Conservation (phyloP, 2,888 invertebrate genomes). For the Caenorhabditis zanzibari region DNA sequence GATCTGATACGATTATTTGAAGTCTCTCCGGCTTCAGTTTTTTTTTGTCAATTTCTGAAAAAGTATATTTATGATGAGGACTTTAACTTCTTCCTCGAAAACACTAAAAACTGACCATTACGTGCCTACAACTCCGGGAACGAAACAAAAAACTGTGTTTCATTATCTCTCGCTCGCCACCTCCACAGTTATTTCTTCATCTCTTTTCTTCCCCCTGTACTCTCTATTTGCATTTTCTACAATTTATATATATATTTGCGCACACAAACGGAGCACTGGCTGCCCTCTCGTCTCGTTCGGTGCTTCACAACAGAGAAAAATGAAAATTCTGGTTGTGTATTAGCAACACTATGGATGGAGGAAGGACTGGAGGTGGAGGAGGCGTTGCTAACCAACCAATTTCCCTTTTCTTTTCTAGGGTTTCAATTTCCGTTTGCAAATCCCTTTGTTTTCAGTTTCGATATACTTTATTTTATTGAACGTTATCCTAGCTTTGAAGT, state of each 20-base stretch:
- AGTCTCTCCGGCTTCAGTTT: too few relatives aligned
- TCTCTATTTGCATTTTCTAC: slow-evolving; percentile 51
- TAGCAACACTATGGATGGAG: slow-evolving; percentile 22
- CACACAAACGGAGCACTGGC: slow-evolving; percentile 14
- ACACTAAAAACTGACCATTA: slow-evolving; percentile 19
- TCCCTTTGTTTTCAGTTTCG: neutral
- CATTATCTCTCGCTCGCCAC: neutral
- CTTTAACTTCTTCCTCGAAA: too few relatives aligned
- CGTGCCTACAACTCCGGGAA: slow-evolving; percentile 5
- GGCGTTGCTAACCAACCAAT: slow-evolving; percentile 43
- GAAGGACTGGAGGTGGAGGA: neutral
- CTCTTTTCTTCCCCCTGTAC: neutral
- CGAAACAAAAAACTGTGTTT: slow-evolving; percentile 9
- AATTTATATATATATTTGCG: slow-evolving; percentile 46
- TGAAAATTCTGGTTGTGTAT: slow-evolving; percentile 26
- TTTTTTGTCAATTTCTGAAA: too few relatives aligned
- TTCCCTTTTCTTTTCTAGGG: slow-evolving; percentile 7
- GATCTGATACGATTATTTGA: too few relatives aligned
- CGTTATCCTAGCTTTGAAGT: neutral
- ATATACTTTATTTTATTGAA: neutral
- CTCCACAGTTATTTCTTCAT: neutral
- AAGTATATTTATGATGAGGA: too few relatives aligned
- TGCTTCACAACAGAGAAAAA: slow-evolving; percentile 28
- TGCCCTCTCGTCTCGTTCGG: slow-evolving; percentile 10
- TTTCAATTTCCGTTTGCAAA: slow-evolving; percentile 2